Evolutionary conservation across 2,888 invertebrate genomes (phyloP).

Genomic region (Noctua janthina): DNA sequence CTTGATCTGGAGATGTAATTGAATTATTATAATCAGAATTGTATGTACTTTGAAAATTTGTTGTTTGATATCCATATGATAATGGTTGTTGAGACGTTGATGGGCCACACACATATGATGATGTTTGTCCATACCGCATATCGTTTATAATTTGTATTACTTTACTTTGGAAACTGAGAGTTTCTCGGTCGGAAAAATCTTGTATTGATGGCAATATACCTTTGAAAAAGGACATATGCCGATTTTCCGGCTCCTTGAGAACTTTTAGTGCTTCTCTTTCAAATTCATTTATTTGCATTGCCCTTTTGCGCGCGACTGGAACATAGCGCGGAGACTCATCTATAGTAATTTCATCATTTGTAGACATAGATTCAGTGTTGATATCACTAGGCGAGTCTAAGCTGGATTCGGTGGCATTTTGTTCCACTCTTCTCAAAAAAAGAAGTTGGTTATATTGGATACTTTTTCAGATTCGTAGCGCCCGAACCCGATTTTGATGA

Average conservation of each 20-base stretch:
- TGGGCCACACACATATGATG: conserved; percentile 56
- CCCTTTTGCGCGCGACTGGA: conserved; percentile 57
- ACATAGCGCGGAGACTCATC: conserved; percentile 49
- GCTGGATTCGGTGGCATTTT: conserved; percentile 59
- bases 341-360: conserved; percentile 47
- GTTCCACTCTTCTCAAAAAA: conserved; percentile 58
- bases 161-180: conserved; percentile 62
- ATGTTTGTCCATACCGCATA: conserved; percentile 64
- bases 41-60: conserved; percentile 61
- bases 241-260: conserved; percentile 64
- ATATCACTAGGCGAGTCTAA: conserved; percentile 56
- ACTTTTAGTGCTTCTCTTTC: conserved; percentile 52
- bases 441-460: conserved; percentile 41
- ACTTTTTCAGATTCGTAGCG: too few relatives aligned
- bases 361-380: conserved; percentile 53
- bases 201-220: conserved; percentile 61
- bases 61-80: conserved; percentile 60
- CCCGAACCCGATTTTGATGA: too few relatives aligned
- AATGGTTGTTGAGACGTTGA: conserved; percentile 58
- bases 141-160: conserved; percentile 64
- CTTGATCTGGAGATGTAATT: conserved; percentile 52
- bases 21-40: conserved; percentile 51
- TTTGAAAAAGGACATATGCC: conserved; percentile 56
- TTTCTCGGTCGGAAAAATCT: conserved; percentile 59
- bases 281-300: conserved; percentile 62